Evolutionary conservation across 2,888 invertebrate genomes (phyloP).

Genomic region (Argyresthia goedartella): DNA sequence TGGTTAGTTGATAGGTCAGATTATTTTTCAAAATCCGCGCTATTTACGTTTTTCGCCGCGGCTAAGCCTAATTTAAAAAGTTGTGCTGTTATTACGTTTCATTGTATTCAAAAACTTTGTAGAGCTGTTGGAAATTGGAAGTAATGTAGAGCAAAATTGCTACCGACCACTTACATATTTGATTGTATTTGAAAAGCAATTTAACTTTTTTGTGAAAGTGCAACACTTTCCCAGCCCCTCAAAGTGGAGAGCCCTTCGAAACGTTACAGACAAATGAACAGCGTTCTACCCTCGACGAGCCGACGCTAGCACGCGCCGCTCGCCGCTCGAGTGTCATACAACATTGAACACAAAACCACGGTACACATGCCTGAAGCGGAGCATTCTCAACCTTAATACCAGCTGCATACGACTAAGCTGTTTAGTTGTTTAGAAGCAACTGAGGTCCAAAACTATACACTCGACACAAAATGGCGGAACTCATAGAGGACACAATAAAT

Average conservation of each 20-base stretch:
- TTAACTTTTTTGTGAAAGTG: slow-evolving; percentile 62
- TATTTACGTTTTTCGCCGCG: not conserved
- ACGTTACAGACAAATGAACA: slow-evolving; percentile 65
- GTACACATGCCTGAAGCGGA: not conserved
- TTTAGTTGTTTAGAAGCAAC: not conserved
- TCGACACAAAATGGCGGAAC: slow-evolving; percentile 63
- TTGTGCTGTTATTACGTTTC: slow-evolving; percentile 40
- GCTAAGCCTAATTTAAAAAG: slow-evolving; percentile 30
- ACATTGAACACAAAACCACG: not conserved
- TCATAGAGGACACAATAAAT: slow-evolving; percentile 62
- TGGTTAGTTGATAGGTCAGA: slow-evolving; percentile 28
- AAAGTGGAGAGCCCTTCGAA: slow-evolving; percentile 42
- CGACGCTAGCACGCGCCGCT: slow-evolving; percentile 17
- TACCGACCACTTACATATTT: slow-evolving; percentile 8
- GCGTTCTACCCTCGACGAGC: slow-evolving; percentile 42
- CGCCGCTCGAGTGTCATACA: slow-evolving; percentile 32
- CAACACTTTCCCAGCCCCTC: slow-evolving; percentile 65
- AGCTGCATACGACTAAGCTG: not conserved
- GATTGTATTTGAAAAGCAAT: slow-evolving; percentile 34
- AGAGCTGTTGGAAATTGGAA: not conserved
- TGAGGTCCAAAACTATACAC: slow-evolving; percentile 8
- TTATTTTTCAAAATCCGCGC: slow-evolving; percentile 25
- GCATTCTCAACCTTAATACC: not conserved
- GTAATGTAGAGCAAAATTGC: slow-evolving; percentile 9
- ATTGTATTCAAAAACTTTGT: slow-evolving; percentile 7